Conservation (phyloP, 2,113 vertebrate species). For the Noturus placidus region DNA sequence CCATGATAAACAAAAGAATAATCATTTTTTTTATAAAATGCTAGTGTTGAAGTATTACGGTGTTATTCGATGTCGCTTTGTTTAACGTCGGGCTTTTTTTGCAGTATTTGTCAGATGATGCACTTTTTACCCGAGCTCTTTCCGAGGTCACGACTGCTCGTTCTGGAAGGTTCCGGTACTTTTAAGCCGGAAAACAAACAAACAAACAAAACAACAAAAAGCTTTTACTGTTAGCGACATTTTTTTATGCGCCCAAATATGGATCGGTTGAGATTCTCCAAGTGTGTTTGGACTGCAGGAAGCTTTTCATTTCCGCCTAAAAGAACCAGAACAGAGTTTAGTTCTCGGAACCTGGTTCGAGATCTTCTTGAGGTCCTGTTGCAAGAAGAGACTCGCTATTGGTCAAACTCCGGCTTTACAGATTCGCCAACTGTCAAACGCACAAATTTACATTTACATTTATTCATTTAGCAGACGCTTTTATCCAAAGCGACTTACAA, state of each 20-base stretch:
- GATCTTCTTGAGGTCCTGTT: background rate
- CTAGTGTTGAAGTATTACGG: slow-evolving; percentile 71
- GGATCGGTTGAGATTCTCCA: background rate
- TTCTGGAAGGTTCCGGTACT: slow-evolving; percentile 26
- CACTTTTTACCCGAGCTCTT: slow-evolving; percentile 70
- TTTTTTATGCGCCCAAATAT: too few relatives aligned
- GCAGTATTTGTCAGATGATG: slow-evolving; percentile 69
- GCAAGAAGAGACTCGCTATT: background rate
- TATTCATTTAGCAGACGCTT: too few relatives aligned
- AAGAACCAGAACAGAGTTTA: background rate
- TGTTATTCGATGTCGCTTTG: slow-evolving; percentile 62
- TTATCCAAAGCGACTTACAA: too few relatives aligned
- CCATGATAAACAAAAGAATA: slow-evolving; percentile 64
- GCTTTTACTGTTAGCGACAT: background rate
- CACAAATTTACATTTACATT: too few relatives aligned
- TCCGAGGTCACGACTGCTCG: slow-evolving; percentile 36
- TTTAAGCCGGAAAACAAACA: slow-evolving; percentile 17
- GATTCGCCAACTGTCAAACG: background rate
- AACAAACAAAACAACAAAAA: too few relatives aligned
- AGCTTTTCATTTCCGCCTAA: background rate
- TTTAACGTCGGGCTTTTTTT: slow-evolving; percentile 71
- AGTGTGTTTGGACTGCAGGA: background rate
- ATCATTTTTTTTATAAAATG: slow-evolving; percentile 47
- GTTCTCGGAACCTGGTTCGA: background rate
- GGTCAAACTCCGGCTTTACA: background rate